Base-by-base conservation (phyloP, 2,113 vertebrate species). In the Nansenia antarctica region DNA sequence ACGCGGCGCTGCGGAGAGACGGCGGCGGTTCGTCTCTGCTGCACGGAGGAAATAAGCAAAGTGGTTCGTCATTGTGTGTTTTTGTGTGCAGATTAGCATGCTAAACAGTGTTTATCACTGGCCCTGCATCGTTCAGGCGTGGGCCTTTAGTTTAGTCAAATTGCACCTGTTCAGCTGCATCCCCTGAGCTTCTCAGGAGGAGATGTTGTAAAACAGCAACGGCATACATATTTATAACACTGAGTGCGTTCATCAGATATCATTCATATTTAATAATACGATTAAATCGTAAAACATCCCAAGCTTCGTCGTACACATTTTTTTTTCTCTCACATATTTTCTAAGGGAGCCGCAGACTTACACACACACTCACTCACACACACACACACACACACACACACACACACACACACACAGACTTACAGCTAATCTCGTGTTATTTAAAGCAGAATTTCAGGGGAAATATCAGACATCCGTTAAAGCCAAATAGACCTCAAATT, bases 11-110 rank as follows among this genome's bases (percentile, higher is more conserved):
- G 62, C 2, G 55, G 70, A 24, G 37, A 74, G 58, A 53, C 42
- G 67, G 77, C 65, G 3, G 2, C 61, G 75, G 86, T 87, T 9
- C 82, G 86, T 88, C 84, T 85, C 49, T 45, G 49, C 83, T 72
- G 83, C 78, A 71, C 1, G 80, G 78, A n/a, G 6, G 20, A 24
- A 79, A 82, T 73, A 79, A 73, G 82, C 75, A 73, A 82, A 52
- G 55, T 78, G 80, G 68, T 79, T 59, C 0, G 73, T 81, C 29
- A 70, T 65, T 73, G 76, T 81, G 84, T 82, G 8, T 54, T 81
- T 82, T 80, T 86, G 79, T 80, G 72, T 68, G 62, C 65, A 86
- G 79, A 85, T 89, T 84, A 87, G 75, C 86, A 88, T 88, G 83
- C 85, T 78, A 79, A 87, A 87, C 78, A 82, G 79, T 81, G 84